Percentiles rank a stretch among this genome's conserved stretches.
phyloP scores from a whole-genome alignment of 2,888 invertebrate species.

The Lepidochitona cinerea region DNA sequence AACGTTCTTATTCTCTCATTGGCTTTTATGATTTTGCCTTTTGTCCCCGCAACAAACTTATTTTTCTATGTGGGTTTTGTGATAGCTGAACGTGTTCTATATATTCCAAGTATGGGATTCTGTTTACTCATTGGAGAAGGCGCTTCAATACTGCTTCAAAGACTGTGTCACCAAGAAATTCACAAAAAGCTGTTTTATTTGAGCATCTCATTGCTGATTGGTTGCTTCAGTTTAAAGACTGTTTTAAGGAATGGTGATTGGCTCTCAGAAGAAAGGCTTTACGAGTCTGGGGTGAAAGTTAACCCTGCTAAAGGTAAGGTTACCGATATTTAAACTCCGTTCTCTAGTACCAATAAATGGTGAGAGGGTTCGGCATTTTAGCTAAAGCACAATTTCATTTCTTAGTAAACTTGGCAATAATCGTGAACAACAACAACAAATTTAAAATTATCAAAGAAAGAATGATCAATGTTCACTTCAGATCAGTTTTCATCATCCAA shows the following conservation, averaged over 20 bases:
- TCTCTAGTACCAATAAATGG: too few species aligned
- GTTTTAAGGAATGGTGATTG: slow-evolving; percentile 89
- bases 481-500: too few species aligned
- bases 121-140: slow-evolving; percentile 85
- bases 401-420: too few species aligned
- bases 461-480: too few species aligned
- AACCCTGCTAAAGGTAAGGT: slow-evolving; percentile 99
- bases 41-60: slow-evolving; percentile 95
- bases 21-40: slow-evolving; percentile 89
- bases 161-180: slow-evolving; percentile 18
- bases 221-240: slow-evolving; percentile 76
- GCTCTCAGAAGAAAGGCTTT: slow-evolving; percentile 93
- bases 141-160: slow-evolving; percentile 45
- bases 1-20: slow-evolving; percentile 68
- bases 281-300: slow-evolving; percentile 89
- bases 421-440: too few species aligned
- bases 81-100: slow-evolving; percentile 95
- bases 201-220: slow-evolving; percentile 47
- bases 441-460: too few species aligned
- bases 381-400: too few species aligned
- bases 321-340: too few species aligned
- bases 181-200: slow-evolving; percentile 30
- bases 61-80: slow-evolving; percentile 99
- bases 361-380: too few species aligned
- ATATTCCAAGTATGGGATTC: slow-evolving; percentile 95